Evolutionary conservation across 2,797 vertebrate genomes (phyloP), one percentile per base, ranked within the genome.

Genomic region (Gallinago stenura): DNA sequence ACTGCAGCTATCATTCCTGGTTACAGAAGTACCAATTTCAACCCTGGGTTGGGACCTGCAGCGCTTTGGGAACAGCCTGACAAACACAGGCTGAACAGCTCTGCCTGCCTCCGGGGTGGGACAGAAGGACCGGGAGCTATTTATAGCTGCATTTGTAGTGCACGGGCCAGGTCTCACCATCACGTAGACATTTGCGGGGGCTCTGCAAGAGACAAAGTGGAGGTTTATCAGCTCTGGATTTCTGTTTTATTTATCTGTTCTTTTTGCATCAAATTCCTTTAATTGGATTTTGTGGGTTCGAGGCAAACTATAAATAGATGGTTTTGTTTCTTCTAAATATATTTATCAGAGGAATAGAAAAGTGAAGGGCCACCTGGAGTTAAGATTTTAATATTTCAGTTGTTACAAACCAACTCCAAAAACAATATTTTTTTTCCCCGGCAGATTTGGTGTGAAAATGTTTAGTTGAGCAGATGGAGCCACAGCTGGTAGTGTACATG

Each of bases 341-440:
- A 70, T 92, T 78, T 30, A 65, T 96, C 85, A 83, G 79, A 95
- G 88, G 93, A 96, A 77, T 12, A 94, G 93, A 93, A 96, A 96
- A 98, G 89, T 94, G 91, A 95, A 98, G 96, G 96, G 96, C 97
- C 98, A 98, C 98, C 98, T 98, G 98, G 96, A 98, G 79, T 96
- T 96, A 97, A 97, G 96, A 97, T 98, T 99, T 98, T 98, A 98
- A 98, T 98, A 98, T 98, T 98, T 99, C 96, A 96, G 96, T 98
- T 98, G 97, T 98, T 97, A 96, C 97, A 97, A 97, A 97, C 96
- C 90, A 93, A 91, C 93, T 98, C 95, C 96, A 97, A 98, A 98
- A 98, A 4, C 97, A 98, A 96, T 97, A 93, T 97, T 96, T 97
- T 84, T 95, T 92, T 90, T 39, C 65, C 68, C 81, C 1, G 2